phyloP scores from a whole-genome alignment of 2,797 vertebrate genomes.

The Hybognathus amarus region DNA sequence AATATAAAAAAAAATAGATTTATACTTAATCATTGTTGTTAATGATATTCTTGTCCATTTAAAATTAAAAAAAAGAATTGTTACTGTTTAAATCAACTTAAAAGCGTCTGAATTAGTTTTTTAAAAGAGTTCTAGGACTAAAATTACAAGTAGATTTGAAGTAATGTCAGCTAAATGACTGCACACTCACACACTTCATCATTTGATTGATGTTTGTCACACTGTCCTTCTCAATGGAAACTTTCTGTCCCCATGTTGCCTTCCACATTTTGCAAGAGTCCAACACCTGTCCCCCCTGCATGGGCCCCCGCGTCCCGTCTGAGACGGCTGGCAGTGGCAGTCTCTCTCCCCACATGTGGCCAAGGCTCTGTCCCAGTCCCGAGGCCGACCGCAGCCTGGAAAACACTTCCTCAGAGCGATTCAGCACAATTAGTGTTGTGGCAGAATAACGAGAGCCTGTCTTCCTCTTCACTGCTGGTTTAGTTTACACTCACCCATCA shows the following conservation, averaged over 20 bases:
- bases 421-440: constrained; percentile 65
- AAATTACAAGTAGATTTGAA: not conserved
- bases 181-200: not conserved
- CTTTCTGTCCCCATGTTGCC: not conserved
- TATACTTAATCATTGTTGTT: not conserved
- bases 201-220: not conserved
- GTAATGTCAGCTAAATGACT: not conserved
- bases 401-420: constrained; percentile 53
- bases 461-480: constrained; percentile 58
- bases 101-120: not conserved
- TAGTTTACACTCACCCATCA: constrained; percentile 46
- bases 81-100: not conserved
- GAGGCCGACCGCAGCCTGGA: constrained; percentile 58
- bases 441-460: constrained; percentile 64
- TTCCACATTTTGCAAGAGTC: not conserved
- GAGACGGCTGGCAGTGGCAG: constrained; percentile 44
- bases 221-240: not conserved
- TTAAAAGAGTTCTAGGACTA: not conserved
- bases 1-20: not conserved
- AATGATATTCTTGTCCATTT: not conserved
- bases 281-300: not conserved
- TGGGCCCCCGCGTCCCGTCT: not conserved
- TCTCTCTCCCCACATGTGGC: constrained; percentile 34
- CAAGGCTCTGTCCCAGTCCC: constrained; percentile 48
- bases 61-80: not conserved